phyloP scores from a whole-genome alignment of 30 jellyfish, hydroid and myxozoan species.

The Aurelia sp. region DNA sequence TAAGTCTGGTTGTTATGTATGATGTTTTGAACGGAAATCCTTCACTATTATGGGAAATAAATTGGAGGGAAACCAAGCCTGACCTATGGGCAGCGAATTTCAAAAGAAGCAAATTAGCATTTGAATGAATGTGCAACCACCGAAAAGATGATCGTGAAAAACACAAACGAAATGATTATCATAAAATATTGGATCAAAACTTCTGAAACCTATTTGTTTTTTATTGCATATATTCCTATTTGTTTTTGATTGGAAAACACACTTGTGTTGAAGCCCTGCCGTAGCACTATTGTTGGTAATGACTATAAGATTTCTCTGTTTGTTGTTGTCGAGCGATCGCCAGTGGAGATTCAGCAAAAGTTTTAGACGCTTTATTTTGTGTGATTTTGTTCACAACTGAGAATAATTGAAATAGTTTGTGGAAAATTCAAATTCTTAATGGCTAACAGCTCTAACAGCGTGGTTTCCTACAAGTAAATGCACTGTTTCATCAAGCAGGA shows the following conservation, averaged over 20 bases:
- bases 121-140: constrained; percentile 57
- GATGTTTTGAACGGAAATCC: constrained; percentile 50
- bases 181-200: constrained; percentile 38
- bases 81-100: constrained; percentile 35
- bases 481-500: constrained; percentile 50
- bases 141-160: constrained; percentile 36
- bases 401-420: constrained; percentile 41
- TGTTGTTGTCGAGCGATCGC: constrained; percentile 38
- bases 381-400: constrained; percentile 11
- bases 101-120: constrained; percentile 40
- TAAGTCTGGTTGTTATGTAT: background rate
- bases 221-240: constrained; percentile 15
- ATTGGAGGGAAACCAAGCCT: constrained; percentile 32
- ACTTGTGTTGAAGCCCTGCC: constrained; percentile 32
- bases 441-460: constrained; percentile 22
- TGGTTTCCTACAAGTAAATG: constrained; percentile 14
- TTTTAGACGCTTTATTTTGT: background rate
- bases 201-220: constrained; percentile 47
- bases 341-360: constrained; percentile 4
- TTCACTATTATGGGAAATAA: constrained; percentile 51
- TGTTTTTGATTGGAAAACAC: constrained; percentile 20
- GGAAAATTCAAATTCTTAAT: constrained; percentile 42
- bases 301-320: constrained; percentile 22
- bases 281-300: background rate
- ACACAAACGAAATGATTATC: constrained; percentile 51